phyloP scores from a whole-genome alignment of 2,888 invertebrate species.

The Drosophila vallismaia region DNA sequence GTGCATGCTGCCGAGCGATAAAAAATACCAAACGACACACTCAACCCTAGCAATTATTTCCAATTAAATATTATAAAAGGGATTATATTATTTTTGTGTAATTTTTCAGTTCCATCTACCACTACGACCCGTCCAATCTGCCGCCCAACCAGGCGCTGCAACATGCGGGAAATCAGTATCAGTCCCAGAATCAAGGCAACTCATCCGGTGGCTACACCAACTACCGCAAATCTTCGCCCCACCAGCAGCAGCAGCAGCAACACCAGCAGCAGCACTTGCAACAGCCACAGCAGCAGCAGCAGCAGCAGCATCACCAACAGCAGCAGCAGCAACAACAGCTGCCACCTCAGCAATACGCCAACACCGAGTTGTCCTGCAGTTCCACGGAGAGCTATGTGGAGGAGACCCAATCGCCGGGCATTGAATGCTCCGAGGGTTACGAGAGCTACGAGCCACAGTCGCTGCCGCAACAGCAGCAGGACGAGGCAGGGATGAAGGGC shows the following conservation, averaged over 20 bases:
- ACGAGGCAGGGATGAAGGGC: slow-evolving; percentile 52
- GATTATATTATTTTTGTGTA: neutral
- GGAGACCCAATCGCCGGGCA: slow-evolving; percentile 65
- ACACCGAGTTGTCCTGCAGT: slow-evolving; percentile 65
- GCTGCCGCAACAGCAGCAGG: slow-evolving; percentile 30
- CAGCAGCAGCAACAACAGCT: slow-evolving; percentile 44
- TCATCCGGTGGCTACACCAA: slow-evolving; percentile 53
- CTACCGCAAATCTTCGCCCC: slow-evolving; percentile 69
- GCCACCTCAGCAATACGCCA: slow-evolving; percentile 47
- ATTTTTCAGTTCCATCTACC: slow-evolving; percentile 83
- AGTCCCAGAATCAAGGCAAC: slow-evolving; percentile 51
- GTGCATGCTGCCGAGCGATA: slow-evolving; percentile 63
- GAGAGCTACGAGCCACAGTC: slow-evolving; percentile 52
- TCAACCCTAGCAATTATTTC: slow-evolving; percentile 6
- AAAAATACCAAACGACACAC: slow-evolving; percentile 22
- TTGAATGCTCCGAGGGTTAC: slow-evolving; percentile 62
- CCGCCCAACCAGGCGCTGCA: slow-evolving; percentile 82
- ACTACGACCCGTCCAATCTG: slow-evolving; percentile 84
- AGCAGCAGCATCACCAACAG: slow-evolving; percentile 51
- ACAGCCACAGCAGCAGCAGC: slow-evolving; percentile 50
- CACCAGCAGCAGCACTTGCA: slow-evolving; percentile 52
- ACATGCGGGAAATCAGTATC: slow-evolving; percentile 61
- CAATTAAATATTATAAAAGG: neutral
- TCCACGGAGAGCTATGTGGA: slow-evolving; percentile 73
- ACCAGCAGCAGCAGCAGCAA: slow-evolving; percentile 62